Evolutionary conservation across 1,140 invertebrate genomes (phyloP), one percentile per base, ranked within the genome.

Genomic region (Drosophila parabipectinata): DNA sequence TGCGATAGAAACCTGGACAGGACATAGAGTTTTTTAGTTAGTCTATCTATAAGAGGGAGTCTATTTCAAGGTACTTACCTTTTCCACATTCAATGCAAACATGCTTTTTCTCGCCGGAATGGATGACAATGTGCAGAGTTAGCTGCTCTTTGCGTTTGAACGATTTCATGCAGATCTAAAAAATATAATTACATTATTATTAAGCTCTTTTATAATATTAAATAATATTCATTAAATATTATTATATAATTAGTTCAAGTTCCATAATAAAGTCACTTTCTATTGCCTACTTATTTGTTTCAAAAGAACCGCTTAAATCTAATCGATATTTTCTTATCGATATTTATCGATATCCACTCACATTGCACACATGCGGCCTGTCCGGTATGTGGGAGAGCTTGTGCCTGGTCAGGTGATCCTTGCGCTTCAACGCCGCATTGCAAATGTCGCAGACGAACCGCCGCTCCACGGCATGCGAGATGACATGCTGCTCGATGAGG

Each of bases 71-170:
- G 4, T 18, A 45, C 72, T 95, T 94, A 92, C 96, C 96, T 93
- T 97, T 97, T 57, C 96, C 96, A 90, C 97, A 97, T 87, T 97
- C 96, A 32, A 95, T 95, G 92, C 97, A 97, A 1, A 97, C 94
- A 77, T 97, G 96, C 54, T 96, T 93, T 91, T 98, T 98, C 89
- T 97, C 96, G 7, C 96, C 96, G 5, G 96, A 96, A 92, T 97
- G 96, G 83, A 97, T 97, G 62, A 97, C 95, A 92, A 96, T 96
- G 92, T 97, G 96, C 68, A 97, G 92, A 0, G 96, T 96, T 30
- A 97, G 93, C 78, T 97, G 96, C 91, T 97, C 96, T 93, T 97
- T 97, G 56, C 96, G 93, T 87, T 97, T 97, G 90, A 97, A 97
- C 1, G 96, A 96, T 91, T 97, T 97, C 67, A 96, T 93, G 91